These are phyloP conservation scores for Drosophila putrida DNA, from an alignment of 2,888 invertebrate genomes.

Conservation along the genomic window DNA sequence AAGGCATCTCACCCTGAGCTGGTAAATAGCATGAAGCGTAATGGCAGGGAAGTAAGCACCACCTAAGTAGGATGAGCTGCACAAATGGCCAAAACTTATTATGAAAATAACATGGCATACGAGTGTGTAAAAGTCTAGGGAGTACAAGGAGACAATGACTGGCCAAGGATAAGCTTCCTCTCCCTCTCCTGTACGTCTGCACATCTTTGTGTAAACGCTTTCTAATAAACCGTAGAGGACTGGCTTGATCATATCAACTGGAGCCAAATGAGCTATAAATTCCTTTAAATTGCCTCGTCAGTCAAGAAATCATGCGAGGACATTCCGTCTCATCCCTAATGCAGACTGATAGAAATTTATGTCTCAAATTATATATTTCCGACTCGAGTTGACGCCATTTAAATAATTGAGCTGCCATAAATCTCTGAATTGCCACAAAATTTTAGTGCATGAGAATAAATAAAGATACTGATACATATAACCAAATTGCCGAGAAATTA, in stretches of 20 bases:
- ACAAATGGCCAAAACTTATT: conserved; percentile 77
- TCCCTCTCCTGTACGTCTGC: background rate
- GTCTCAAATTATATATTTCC: conserved; percentile 71
- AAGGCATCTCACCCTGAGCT: conserved; percentile 56
- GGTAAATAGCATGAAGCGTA: conserved; percentile 71
- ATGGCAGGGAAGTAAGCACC: conserved; percentile 74
- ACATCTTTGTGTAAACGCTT: conserved; percentile 8
- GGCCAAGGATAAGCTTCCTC: background rate
- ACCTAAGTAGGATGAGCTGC: conserved; percentile 78
- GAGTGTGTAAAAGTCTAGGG: conserved; percentile 27
- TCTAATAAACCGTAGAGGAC: conserved; percentile 47
- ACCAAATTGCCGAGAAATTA: too few species aligned
- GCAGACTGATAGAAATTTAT: conserved; percentile 67
- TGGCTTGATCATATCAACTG: conserved; percentile 64
- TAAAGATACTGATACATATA: background rate
- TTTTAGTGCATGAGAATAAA: conserved; percentile 21
- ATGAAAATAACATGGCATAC: conserved; percentile 69
- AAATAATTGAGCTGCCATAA: conserved; percentile 71
- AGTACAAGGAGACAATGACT: conserved; percentile 14
- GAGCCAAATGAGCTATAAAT: conserved; percentile 77
- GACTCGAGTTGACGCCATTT: conserved; percentile 28
- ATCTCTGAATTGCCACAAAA: conserved; percentile 41
- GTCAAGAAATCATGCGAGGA: conserved; percentile 27
- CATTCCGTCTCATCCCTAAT: conserved; percentile 1
- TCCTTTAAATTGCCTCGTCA: conserved; percentile 47